Evolutionary conservation across 1,140 invertebrate species (phyloP).

Genomic region (Eupristina koningsbergeri): DNA sequence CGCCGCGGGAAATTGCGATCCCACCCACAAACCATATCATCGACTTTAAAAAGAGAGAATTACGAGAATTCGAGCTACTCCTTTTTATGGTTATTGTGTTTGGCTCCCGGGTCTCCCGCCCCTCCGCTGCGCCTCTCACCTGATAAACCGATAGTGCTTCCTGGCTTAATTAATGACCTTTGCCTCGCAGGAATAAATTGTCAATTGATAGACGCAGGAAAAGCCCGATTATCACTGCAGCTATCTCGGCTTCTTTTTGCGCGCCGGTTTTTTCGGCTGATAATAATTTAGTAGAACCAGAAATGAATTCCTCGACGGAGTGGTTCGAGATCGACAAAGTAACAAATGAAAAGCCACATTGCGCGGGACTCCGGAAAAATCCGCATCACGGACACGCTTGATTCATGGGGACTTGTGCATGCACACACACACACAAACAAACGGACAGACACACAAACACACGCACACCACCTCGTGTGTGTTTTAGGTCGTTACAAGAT

Average conservation of each 20-base stretch:
- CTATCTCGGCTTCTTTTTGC: not conserved
- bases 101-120: too few relatives aligned
- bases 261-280: not conserved
- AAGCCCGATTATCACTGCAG: not conserved
- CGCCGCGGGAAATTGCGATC: not conserved
- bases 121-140: not conserved
- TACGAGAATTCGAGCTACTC: not conserved
- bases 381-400: not conserved
- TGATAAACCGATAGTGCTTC: not conserved
- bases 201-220: too few relatives aligned
- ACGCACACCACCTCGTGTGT: not conserved
- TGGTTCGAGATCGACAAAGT: not conserved
- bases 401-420: not conserved
- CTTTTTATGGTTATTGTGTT: not conserved
- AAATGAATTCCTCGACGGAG: not conserved
- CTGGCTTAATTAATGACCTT: not conserved
- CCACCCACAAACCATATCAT: not conserved
- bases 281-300: not conserved
- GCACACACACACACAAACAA: too few relatives aligned
- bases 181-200: not conserved
- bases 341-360: not conserved
- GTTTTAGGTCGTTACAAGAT: not conserved
- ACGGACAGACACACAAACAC: too few relatives aligned
- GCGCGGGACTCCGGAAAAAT: not conserved
- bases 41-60: not conserved